Conservation (phyloP, 2,888 invertebrate species). For the Lasioglossum vierecki region DNA sequence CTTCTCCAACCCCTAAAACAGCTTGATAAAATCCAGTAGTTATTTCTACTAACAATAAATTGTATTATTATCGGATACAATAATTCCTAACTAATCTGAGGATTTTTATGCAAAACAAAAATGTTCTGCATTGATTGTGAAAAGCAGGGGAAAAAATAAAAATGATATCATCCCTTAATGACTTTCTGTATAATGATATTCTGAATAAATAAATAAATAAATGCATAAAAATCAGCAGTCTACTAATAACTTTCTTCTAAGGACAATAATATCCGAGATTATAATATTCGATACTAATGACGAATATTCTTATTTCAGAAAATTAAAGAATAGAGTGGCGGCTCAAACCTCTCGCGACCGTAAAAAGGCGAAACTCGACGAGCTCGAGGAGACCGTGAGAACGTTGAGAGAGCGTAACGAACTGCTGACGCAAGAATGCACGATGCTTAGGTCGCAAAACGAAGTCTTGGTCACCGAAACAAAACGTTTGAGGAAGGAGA, state of each 20-base stretch:
- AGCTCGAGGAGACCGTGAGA: constrained; percentile 91
- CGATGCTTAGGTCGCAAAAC: constrained; percentile 88
- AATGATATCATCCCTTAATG: no score
- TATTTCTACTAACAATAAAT: no score
- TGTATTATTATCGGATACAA: no score
- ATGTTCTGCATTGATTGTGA: no score
- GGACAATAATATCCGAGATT: not conserved
- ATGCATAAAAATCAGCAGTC: no score
- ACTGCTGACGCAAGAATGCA: constrained; percentile 87
- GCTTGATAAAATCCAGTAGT: not conserved
- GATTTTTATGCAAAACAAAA: no score
- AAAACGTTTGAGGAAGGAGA: constrained; percentile 86
- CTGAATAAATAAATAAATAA: no score
- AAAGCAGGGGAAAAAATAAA: no score
- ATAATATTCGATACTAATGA: not conserved
- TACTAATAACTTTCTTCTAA: no score
- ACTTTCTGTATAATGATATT: no score
- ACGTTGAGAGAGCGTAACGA: constrained; percentile 88
- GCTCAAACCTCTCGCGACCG: constrained; percentile 98
- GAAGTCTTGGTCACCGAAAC: constrained; percentile 89
- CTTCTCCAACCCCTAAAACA: not conserved
- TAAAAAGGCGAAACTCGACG: constrained; percentile 96
- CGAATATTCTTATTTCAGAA: constrained; percentile 85
- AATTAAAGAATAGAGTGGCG: constrained; percentile 97
- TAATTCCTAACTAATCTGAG: no score